Conservation (phyloP, 2,797 vertebrate species). For the Corythornis leucogaster region DNA sequence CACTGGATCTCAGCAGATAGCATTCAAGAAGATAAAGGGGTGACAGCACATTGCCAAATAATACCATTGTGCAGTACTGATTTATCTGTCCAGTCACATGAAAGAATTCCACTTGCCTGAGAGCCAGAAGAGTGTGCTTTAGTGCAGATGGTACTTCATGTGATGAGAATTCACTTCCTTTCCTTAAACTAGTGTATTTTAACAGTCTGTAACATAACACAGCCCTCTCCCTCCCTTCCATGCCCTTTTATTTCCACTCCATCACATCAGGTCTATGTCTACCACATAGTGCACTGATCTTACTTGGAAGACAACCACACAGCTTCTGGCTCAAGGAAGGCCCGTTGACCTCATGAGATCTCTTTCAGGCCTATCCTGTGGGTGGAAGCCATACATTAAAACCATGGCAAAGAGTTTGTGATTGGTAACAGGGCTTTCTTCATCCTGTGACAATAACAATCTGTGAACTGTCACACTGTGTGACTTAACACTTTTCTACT, state of each 20-base stretch:
- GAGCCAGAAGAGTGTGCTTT: neutral
- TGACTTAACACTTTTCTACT: neutral
- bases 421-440: neutral
- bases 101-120: neutral
- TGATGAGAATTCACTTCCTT: neutral
- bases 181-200: neutral
- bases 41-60: neutral
- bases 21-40: neutral
- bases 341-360: accelerated
- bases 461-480: neutral
- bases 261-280: neutral
- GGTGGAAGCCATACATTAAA: neutral
- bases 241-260: neutral
- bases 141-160: neutral
- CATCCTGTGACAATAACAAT: neutral
- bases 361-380: neutral
- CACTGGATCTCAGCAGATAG: neutral
- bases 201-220: neutral
- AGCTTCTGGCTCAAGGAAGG: neutral
- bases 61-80: neutral
- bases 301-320: neutral
- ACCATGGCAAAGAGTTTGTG: neutral
- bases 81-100: neutral
- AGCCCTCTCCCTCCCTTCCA: neutral
- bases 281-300: neutral